These are phyloP conservation scores for Lasaia peninsularis DNA, from an alignment of 1,140 invertebrate species.

Conservation along the genomic window DNA sequence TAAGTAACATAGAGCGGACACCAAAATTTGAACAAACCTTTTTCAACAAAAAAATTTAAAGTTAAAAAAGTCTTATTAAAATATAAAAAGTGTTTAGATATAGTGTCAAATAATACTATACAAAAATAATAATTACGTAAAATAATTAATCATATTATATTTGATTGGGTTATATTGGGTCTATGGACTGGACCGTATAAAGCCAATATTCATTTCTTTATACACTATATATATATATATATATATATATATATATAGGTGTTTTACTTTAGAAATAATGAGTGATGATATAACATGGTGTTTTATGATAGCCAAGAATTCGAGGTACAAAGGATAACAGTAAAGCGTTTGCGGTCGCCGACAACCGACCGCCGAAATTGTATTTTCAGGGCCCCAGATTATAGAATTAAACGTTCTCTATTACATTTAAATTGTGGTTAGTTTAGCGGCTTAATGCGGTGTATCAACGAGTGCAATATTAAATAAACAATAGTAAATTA, in stretches of 20 bases:
- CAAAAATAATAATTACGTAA: too few species aligned
- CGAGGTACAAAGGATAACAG: not conserved
- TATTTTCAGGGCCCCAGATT: constrained; percentile 13
- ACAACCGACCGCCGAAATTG: constrained; percentile 13
- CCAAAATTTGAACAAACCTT: too few species aligned
- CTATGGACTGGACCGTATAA: not conserved
- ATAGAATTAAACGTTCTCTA: constrained; percentile 15
- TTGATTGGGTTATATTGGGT: too few species aligned
- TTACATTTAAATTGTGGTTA: not conserved
- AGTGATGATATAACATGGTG: not conserved
- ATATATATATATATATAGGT: not conserved
- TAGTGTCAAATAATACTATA: too few species aligned
- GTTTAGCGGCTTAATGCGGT: not conserved
- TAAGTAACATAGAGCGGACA: too few species aligned
- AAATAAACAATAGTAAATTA: too few species aligned
- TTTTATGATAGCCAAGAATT: constrained; percentile 5
- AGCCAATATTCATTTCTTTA: not conserved
- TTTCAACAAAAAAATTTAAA: too few species aligned
- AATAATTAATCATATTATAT: too few species aligned
- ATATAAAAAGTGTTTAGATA: too few species aligned
- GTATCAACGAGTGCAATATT: not conserved
- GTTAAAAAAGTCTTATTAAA: too few species aligned
- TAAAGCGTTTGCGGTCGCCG: constrained; percentile 5
- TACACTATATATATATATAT: not conserved
- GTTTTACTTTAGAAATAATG: not conserved